Evolutionary conservation across 2,113 vertebrate genomes (phyloP).

Genomic region (Lepus timidus): DNA sequence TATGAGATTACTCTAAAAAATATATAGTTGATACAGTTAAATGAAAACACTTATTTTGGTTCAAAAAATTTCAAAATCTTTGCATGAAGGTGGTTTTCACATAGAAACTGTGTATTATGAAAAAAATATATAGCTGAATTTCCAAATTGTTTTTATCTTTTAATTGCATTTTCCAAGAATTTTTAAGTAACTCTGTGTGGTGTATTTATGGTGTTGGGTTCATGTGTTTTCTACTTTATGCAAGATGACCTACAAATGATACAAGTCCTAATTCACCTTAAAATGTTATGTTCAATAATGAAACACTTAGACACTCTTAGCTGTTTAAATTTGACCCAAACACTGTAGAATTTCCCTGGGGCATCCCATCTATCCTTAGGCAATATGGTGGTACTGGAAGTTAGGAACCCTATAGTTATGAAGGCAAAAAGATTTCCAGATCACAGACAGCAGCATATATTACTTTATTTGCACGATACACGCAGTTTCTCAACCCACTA

Average conservation of each 20-base stretch:
- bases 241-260: not conserved
- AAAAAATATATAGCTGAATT: too few relatives aligned
- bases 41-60: too few relatives aligned
- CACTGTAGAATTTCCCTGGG: not conserved
- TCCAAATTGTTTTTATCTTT: too few relatives aligned
- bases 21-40: too few relatives aligned
- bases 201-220: not conserved
- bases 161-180: too few relatives aligned
- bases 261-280: not conserved
- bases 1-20: too few relatives aligned
- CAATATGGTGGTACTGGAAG: not conserved
- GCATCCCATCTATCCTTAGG: not conserved
- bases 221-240: not conserved
- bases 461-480: not conserved
- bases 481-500: not conserved
- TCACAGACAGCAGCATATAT: fast-evolving
- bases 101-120: too few relatives aligned
- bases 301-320: not conserved
- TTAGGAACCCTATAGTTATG: not conserved
- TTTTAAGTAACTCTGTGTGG: too few relatives aligned
- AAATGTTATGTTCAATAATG: not conserved
- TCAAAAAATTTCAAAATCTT: too few relatives aligned
- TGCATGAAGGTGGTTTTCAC: too few relatives aligned
- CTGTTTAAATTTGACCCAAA: not conserved
- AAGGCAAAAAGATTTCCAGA: not conserved